phyloP scores from a whole-genome alignment of 2,113 vertebrate genomes.

The Pedionomus torquatus region DNA sequence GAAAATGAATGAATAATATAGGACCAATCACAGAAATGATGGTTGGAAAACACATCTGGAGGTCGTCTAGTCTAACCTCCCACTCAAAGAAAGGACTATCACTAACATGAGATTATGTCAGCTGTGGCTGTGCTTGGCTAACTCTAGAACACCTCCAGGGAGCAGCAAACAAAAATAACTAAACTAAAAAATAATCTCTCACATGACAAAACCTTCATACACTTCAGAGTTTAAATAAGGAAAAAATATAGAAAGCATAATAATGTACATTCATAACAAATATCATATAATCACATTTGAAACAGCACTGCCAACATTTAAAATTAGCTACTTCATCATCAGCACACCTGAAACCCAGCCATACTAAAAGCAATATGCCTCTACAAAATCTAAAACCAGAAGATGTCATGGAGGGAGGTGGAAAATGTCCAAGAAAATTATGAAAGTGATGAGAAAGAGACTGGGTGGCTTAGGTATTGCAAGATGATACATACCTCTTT shows the following conservation, averaged over 20 bases:
- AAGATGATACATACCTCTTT: not conserved
- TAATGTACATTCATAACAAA: not conserved
- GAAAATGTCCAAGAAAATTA: not conserved
- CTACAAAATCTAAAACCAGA: not conserved
- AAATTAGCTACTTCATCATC: not conserved
- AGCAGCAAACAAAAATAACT: not conserved
- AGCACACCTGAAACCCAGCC: not conserved
- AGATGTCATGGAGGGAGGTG: not conserved
- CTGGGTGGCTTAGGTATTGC: not conserved
- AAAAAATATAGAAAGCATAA: not conserved
- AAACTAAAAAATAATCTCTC: not conserved
- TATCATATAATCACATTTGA: not conserved
- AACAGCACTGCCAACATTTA: not conserved
- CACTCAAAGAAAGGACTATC: not conserved
- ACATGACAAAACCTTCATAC: not conserved
- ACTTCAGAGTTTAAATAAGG: not conserved
- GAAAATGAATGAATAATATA: not conserved
- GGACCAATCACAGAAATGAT: not conserved
- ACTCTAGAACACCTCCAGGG: not conserved
- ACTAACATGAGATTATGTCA: not conserved
- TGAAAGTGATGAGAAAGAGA: not conserved
- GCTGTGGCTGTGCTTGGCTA: not conserved
- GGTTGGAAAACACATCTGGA: not conserved
- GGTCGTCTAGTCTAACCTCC: not conserved
- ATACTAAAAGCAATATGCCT: not conserved